Evolutionary conservation across 2,797 vertebrate species (phyloP), one percentile per base, ranked within the genome.

Genomic region (Argyrosomus regius): DNA sequence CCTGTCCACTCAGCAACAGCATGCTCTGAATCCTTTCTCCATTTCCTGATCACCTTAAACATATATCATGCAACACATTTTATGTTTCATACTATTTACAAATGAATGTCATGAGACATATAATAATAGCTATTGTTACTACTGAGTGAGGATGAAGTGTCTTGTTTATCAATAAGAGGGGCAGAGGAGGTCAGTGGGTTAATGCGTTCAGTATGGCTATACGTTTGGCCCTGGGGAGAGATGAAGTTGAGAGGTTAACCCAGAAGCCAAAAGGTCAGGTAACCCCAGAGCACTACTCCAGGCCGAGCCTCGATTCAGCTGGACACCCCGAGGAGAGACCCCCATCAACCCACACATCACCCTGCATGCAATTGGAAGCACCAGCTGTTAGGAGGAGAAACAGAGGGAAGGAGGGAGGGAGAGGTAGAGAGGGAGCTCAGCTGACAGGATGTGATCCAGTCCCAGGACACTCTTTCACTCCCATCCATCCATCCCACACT

Each of bases 141-240:
- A 49, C 22, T 73, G 76, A 84, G 59, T 68, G 43, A 82, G 56
- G 72, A 62, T 82, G 74, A 75, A 79, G 84, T 72, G 63, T 74
- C 56, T 64, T 59, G 24, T 77, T 79, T 86, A 86, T 85, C 71
- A 83, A 73, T 74, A 74, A 78, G 78, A 65, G 71, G 50, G 77
- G 73, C 75, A 72, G 59, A 74, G 69, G 20, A 48, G 90, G 87
- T 89, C 83, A 86, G 52, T 67, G 75, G 91, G 93, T 91, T 94
- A 93, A 94, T 92, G 92, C 31, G 74, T 92, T 94, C 91, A 92
- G 87, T 87, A 91, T 91, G 92, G 88, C 80, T 61, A 66, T 82
- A 75, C 5, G 53, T 85, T 88, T 69, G 82, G 83, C 91, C 86
- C 92, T 75, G 56, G 88, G 88, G 90, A 92, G 75, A 90, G 50